These are phyloP conservation scores for Vultur gryphus DNA, from an alignment of 2,797 vertebrate genomes.

Conservation along the genomic window DNA sequence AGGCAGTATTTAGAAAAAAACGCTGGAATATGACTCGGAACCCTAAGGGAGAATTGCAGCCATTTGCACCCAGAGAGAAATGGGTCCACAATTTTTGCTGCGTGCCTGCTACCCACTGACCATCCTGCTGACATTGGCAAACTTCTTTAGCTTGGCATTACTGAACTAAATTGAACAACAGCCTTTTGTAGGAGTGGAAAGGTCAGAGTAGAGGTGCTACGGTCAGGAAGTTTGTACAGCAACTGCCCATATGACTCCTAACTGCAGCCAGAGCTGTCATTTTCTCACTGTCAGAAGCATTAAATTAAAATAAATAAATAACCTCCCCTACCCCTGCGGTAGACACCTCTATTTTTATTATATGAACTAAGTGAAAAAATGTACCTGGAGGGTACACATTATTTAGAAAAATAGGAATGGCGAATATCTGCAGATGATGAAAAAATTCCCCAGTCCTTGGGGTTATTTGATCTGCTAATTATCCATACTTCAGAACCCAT, in stretches of 20 bases:
- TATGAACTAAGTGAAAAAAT: not conserved
- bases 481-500: slow-evolving; percentile 45
- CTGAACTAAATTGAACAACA: not conserved
- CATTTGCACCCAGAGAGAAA: not conserved
- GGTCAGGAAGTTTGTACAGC: not conserved
- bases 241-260: not conserved
- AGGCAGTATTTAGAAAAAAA: not conserved
- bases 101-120: not conserved
- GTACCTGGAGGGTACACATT: slow-evolving; percentile 9
- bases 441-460: slow-evolving; percentile 20
- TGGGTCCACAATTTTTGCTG: not conserved
- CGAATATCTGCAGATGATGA: slow-evolving; percentile 11
- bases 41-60: not conserved
- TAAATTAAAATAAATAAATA: slow-evolving; percentile 27
- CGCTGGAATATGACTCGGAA: not conserved
- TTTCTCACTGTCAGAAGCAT: not conserved
- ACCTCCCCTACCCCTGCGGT: not conserved
- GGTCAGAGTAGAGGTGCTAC: not conserved
- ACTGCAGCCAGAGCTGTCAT: not conserved
- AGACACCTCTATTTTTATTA: not conserved
- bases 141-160: not conserved
- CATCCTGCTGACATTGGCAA: not conserved
- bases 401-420: slow-evolving; percentile 10
- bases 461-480: slow-evolving; percentile 66
- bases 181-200: not conserved